These are phyloP conservation scores for Conopomorpha cramerella DNA, from an alignment of 1,140 invertebrate genomes.

Conservation along the genomic window DNA sequence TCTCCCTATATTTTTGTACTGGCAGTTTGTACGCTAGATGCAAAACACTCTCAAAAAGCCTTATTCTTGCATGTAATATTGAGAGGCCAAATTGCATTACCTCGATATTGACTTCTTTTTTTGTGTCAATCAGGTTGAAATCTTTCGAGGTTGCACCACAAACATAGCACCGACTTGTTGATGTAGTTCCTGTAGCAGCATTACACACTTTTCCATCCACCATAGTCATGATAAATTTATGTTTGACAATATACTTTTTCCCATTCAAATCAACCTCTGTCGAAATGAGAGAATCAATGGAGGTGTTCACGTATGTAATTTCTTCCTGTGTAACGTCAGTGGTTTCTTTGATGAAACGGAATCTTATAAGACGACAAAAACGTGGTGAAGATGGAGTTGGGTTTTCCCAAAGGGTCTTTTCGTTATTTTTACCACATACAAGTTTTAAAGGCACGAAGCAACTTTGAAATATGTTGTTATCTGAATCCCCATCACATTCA, in stretches of 20 bases:
- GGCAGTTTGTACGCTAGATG: slow-evolving; percentile 22
- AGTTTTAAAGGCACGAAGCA: slow-evolving; percentile 5
- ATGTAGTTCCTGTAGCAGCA: slow-evolving; percentile 22
- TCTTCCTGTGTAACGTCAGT: slow-evolving; percentile 15
- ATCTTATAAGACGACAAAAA: slow-evolving; percentile 24
- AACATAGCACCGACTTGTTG: slow-evolving; percentile 30
- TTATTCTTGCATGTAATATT: slow-evolving; percentile 25
- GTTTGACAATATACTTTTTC: background rate
- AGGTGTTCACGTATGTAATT: slow-evolving; percentile 3
- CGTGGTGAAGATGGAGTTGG: slow-evolving; percentile 21
- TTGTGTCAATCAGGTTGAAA: slow-evolving; percentile 21
- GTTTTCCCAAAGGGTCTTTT: slow-evolving; percentile 19
- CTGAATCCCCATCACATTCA: slow-evolving; percentile 6
- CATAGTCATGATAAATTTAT: slow-evolving; percentile 22
- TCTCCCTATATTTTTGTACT: slow-evolving; percentile 15
- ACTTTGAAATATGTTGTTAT: slow-evolving; percentile 20
- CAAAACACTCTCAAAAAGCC: slow-evolving; percentile 21
- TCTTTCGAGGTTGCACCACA: slow-evolving; percentile 26
- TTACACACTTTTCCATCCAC: slow-evolving; percentile 46
- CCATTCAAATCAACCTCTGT: background rate
- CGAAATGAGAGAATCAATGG: background rate
- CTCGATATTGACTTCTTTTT: slow-evolving; percentile 7
- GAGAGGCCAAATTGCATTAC: slow-evolving; percentile 28
- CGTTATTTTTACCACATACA: background rate
- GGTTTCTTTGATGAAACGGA: slow-evolving; percentile 21